phyloP scores from a whole-genome alignment of 2,113 vertebrate species.

The Eubucco bourcierii region DNA sequence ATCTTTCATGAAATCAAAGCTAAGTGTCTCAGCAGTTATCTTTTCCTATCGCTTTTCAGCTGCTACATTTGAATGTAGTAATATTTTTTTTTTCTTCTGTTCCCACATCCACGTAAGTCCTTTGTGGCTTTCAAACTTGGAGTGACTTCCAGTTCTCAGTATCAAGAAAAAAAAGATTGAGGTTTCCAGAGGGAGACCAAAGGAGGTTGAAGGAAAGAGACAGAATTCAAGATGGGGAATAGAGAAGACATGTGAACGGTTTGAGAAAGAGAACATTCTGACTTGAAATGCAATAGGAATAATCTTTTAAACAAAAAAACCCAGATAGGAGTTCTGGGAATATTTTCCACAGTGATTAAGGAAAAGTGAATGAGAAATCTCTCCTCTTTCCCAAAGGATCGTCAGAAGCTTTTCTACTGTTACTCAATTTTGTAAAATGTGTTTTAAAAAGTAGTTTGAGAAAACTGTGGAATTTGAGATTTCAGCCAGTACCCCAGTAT shows the following conservation, averaged over 20 bases:
- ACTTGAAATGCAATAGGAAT: background rate
- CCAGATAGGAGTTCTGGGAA: background rate
- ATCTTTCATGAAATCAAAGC: background rate
- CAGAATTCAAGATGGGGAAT: background rate
- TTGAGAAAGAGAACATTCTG: background rate
- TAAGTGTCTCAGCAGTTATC: background rate
- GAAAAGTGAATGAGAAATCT: background rate
- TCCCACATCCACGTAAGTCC: background rate
- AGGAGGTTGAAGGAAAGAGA: background rate
- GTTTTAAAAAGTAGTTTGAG: background rate
- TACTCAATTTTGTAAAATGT: background rate
- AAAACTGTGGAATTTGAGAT: background rate
- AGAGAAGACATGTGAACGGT: background rate
- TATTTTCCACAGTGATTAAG: background rate
- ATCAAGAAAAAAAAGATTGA: background rate
- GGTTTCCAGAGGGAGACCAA: background rate
- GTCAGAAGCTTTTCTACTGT: background rate
- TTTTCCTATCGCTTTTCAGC: background rate
- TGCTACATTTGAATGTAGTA: background rate
- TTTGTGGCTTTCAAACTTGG: background rate
- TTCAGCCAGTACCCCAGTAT: background rate
- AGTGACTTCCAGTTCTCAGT: background rate
- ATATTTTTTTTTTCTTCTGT: background rate
- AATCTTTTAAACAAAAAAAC: background rate
- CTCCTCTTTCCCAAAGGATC: background rate